These are phyloP conservation scores for Himalopsyche japonica DNA, from an alignment of 2,888 invertebrate genomes.

Conservation along the genomic window DNA sequence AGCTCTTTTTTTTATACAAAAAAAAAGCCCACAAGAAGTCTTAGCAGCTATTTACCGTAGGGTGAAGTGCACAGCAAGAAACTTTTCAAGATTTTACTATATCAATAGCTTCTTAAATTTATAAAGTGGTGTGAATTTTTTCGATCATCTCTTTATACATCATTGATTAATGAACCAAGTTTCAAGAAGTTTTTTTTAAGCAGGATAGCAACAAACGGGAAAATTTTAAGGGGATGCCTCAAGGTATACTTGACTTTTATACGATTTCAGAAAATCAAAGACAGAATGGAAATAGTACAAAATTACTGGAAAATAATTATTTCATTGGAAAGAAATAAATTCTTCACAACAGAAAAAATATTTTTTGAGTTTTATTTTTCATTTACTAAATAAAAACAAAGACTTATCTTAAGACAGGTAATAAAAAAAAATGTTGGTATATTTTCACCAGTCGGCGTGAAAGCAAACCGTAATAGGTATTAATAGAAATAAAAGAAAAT, in stretches of 20 bases:
- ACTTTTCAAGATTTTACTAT: not conserved
- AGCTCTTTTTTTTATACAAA: not conserved
- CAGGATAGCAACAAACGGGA: not conserved
- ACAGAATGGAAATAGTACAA: not conserved
- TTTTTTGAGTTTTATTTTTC: no score
- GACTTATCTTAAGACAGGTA: no score
- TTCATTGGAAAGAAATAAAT: not conserved
- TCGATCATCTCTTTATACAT: not conserved
- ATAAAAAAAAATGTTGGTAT: no score
- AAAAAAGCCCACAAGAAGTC: not conserved
- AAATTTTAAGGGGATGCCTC: not conserved
- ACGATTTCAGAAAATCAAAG: not conserved
- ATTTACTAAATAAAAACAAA: no score
- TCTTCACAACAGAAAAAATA: no score
- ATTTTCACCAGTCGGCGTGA: no score
- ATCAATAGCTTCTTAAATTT: not conserved
- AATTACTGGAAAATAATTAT: not conserved
- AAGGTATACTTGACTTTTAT: not conserved
- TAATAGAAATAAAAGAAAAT: no score
- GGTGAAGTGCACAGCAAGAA: not conserved
- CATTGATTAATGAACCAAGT: slow-evolving; percentile 25
- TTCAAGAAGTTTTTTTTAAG: not conserved
- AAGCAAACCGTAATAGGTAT: no score
- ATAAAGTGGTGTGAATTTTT: not conserved
- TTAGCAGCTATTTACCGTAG: not conserved